A percentile compares a stretch with the other conserved stretches of the same genome.
Conservation (phyloP, 2,888 invertebrate genomes). For the Trypoxylon attenuatum region DNA sequence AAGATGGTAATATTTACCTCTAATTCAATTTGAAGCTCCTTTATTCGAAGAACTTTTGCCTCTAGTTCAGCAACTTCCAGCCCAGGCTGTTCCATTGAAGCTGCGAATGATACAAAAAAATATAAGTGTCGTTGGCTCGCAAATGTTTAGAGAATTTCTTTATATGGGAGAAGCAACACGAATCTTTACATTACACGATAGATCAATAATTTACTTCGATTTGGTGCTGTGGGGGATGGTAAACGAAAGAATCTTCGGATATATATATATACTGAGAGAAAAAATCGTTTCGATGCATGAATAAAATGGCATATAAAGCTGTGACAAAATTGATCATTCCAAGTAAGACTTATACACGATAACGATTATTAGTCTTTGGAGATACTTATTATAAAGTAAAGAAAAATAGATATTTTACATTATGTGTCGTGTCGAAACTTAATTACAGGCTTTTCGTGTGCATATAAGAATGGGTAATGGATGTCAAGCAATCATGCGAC, state of each 20-base stretch:
- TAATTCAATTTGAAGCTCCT: constrained; percentile 80
- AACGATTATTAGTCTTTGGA: constrained; percentile 13
- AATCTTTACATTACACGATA: constrained; percentile 54
- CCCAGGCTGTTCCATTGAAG: constrained; percentile 70
- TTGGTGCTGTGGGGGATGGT: constrained; percentile 48
- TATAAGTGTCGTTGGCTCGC: background rate
- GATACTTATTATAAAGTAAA: constrained; percentile 39
- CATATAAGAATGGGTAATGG: constrained; percentile 52
- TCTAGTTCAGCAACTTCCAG: constrained; percentile 73
- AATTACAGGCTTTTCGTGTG: constrained; percentile 61
- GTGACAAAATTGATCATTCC: constrained; percentile 59
- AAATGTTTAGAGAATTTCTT: constrained; percentile 18
- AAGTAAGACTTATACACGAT: constrained; percentile 46
- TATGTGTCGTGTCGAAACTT: constrained; percentile 56
- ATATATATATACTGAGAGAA: constrained; percentile 22
- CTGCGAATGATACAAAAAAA: constrained; percentile 49
- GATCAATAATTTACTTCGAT: constrained; percentile 44
- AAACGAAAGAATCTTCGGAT: constrained; percentile 26
- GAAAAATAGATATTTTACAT: constrained; percentile 44
- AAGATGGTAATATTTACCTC: constrained; percentile 75
- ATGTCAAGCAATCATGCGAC: constrained; percentile 70
- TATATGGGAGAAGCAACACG: constrained; percentile 56
- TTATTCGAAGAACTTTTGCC: constrained; percentile 79
- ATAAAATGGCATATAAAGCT: constrained; percentile 58
- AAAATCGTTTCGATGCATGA: constrained; percentile 49